Evolutionary conservation across 2,797 vertebrate species (phyloP), one percentile per base, ranked within the genome.

Genomic region (Gallinago stenura): DNA sequence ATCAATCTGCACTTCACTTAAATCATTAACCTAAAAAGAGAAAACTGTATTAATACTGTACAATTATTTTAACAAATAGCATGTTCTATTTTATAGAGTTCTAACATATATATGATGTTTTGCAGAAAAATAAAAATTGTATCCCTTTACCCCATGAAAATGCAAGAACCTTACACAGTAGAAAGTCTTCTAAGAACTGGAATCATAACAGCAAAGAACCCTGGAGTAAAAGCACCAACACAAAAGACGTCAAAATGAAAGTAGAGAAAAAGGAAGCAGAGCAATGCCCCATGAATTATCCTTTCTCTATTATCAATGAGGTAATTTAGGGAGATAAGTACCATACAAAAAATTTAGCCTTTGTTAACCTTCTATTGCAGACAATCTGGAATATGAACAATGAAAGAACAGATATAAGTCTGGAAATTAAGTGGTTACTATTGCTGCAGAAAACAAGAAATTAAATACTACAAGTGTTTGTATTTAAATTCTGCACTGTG

Each of bases 1-100:
- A 56, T 98, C 97, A 94, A 99, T 98, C 37, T 89, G 96, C 68
- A 97, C 97, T 21, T 98, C 98, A 94, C 84, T 97, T 85, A 98
- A 95, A 91, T 98, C 95, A 78, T 37, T 96, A 87, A 99, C 97
- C 98, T 99, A 78, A 82, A 95, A 93, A 46, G 54, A 90, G 31
- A 82, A 94, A 89, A 71, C 10, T 4, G 2, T 6, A 12, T 96
- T 83, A 92, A 61, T 48, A 65, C 2, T 2, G 7, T 26, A 68
- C 6, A 33, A 12, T 31, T 45, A 15, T 45, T 77, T 78, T 48
- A 57, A 86, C 90, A 20, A 12, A 30, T n/a, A 39, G 58, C 1
- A 5, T 20, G 35, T 28, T 68, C 5, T 56, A 28, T 62, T 80
- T 89, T 70, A 73, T n/a, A 83, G 30, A 16, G 4, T 57, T 78